Evolutionary conservation across 2,113 vertebrate species (phyloP), one percentile per base, ranked within the genome.

Genomic region (Deroptyus accipitrinus): DNA sequence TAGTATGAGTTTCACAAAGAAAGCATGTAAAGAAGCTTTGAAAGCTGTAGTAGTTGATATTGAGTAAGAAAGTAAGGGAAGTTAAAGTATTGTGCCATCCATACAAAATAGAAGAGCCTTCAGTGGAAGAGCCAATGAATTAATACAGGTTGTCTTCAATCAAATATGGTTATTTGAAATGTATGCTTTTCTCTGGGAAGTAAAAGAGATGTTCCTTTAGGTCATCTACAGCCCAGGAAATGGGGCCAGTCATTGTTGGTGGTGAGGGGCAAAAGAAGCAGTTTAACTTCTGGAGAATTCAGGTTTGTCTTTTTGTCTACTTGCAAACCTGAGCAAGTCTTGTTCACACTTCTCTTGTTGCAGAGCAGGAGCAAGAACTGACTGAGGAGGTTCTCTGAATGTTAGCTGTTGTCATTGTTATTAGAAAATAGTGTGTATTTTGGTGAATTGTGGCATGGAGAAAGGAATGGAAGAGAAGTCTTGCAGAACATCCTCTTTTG

Each of bases 391-490:
- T 74, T 93, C 52, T 93, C 6, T 3, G 62, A 20, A 48, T 30
- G 4, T 44, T 27, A 14, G 27, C 31, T 35, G 13, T 27, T 85
- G 55, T 28, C 46, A 17, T 1, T 49, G 22, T 62, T 90, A 16
- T 1, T 17, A 35, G 37, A 51, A 92, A 37, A 83, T 62, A 0
- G 0, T 16, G 17, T 46, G 33, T 4, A 0, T 66, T 80, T 55
- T 37, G 25, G 10, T 69, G 39, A 81, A 10, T 39, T 31, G 30
- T 41, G 51, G 17, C 3, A 3, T 44, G 46, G 68, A 67, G 83
- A 17, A 66, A n/a, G 42, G 54, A 27, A 6, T 41, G 63, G 49
- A 49, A 66, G 44, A 63, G 4, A 6, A 74, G 10, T 25, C 10
- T 77, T 83, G 62, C 25, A 35, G 52, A 66, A 10, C 17, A 28